These are phyloP conservation scores for Oligia fasciuncula DNA, from an alignment of 2,888 invertebrate species.

Conservation along the genomic window DNA sequence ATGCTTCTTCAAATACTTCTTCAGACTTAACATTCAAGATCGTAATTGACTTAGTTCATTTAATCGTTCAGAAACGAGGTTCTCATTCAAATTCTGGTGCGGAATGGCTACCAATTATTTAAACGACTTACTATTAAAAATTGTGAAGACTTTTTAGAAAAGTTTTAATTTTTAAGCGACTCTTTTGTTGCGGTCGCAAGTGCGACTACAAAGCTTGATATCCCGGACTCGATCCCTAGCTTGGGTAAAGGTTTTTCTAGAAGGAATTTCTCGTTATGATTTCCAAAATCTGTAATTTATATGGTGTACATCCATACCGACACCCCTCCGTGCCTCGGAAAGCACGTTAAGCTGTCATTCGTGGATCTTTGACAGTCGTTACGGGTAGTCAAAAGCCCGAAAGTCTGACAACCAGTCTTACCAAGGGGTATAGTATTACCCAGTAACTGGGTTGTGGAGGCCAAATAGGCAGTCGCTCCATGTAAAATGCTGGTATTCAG, in stretches of 20 bases:
- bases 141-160: not conserved
- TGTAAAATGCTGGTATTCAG: too few relatives aligned
- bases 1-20: constrained; percentile 41
- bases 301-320: not conserved
- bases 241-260: too few relatives aligned
- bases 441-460: too few relatives aligned
- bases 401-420: too few relatives aligned
- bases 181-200: not conserved
- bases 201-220: not conserved
- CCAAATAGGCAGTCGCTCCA: too few relatives aligned
- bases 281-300: not conserved
- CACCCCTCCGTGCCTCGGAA: too few relatives aligned
- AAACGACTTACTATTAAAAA: constrained; percentile 4
- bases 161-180: not conserved
- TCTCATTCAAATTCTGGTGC: constrained; percentile 26
- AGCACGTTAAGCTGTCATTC: too few relatives aligned
- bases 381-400: too few relatives aligned
- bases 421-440: too few relatives aligned
- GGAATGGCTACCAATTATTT: constrained; percentile 10
- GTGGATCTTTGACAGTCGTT: too few relatives aligned
- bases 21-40: constrained; percentile 39
- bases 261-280: not conserved
- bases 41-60: constrained; percentile 46
- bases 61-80: constrained; percentile 52
- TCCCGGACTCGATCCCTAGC: not conserved